Evolutionary conservation across 2,888 invertebrate species (phyloP).

Genomic region (Cosmia pyralina): DNA sequence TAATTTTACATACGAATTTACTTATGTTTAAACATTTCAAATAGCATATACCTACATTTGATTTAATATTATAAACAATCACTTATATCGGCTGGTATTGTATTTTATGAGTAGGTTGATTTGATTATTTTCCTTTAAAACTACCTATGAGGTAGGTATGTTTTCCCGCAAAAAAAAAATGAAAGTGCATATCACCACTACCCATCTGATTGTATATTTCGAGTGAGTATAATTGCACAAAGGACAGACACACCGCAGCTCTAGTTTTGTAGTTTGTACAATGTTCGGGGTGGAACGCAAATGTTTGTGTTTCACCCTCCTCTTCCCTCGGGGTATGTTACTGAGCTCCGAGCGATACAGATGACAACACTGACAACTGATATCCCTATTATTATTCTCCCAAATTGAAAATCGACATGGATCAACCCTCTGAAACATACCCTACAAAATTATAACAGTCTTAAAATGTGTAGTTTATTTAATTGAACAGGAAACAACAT

Average conservation of each 20-base stretch:
- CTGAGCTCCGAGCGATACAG: conserved; percentile 32
- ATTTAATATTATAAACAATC: conserved; percentile 8
- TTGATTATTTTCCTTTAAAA: conserved; percentile 2
- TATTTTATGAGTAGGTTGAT: background rate
- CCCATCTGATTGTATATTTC: background rate
- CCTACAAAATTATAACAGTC: background rate
- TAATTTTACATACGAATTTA: conserved; percentile 18
- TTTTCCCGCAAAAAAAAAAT: background rate
- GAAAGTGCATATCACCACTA: background rate
- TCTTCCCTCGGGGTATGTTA: conserved; percentile 22
- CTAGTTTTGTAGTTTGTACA: conserved; percentile 38
- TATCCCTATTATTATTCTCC: conserved; percentile 23
- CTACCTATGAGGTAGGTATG: too few relatives aligned
- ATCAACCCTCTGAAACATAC: conserved; percentile 7
- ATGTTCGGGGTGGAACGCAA: conserved; percentile 32
- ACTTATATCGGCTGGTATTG: background rate
- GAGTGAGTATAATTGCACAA: conserved; percentile 29
- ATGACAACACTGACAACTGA: conserved; percentile 34
- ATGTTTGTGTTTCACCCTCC: conserved; percentile 47
- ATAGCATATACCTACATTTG: conserved; percentile 14
- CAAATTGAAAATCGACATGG: conserved; percentile 7
- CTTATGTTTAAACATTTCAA: conserved; percentile 10
- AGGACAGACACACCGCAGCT: conserved; percentile 16
- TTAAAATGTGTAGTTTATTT: background rate
- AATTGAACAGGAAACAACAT: conserved; percentile 21